phyloP scores from a whole-genome alignment of 2,888 invertebrate genomes.

The Hypsopygia costalis region DNA sequence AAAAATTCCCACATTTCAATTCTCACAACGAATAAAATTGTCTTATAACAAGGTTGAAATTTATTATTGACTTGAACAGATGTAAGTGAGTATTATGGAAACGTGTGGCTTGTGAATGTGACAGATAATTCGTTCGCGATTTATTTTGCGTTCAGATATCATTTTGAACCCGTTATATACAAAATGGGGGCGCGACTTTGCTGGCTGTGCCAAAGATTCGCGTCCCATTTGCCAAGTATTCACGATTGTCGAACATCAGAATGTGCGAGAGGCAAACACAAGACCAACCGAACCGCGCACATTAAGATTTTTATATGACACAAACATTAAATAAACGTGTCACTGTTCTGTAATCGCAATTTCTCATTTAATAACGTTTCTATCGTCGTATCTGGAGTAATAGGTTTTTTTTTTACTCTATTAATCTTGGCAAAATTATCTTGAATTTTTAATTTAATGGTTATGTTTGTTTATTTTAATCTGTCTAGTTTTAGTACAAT shows the following conservation, averaged over 20 bases:
- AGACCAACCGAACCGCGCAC: not conserved
- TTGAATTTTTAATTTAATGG: too few relatives aligned
- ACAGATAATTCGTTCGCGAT: not conserved
- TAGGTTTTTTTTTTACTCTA: not conserved
- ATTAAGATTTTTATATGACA: not conserved
- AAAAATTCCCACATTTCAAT: too few relatives aligned
- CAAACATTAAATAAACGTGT: not conserved
- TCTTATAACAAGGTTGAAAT: conserved; percentile 3
- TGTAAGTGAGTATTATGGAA: not conserved
- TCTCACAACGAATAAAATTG: too few relatives aligned
- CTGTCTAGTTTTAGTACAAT: too few relatives aligned
- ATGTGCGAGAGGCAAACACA: conserved; percentile 18
- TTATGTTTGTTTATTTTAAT: too few relatives aligned
- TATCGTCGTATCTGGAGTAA: not conserved
- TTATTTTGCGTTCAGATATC: conserved; percentile 21
- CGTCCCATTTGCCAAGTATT: conserved; percentile 50
- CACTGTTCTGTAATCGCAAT: not conserved
- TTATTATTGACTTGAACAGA: conserved; percentile 3
- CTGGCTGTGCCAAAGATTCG: conserved; percentile 44
- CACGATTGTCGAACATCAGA: conserved; percentile 29
- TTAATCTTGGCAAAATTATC: not conserved
- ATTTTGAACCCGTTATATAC: conserved; percentile 32
- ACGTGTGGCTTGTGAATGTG: not conserved
- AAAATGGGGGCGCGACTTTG: conserved; percentile 47
- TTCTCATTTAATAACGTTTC: not conserved